A percentile compares a stretch with the other conserved stretches of the same genome.
These are phyloP conservation scores for Indri indri DNA, from an alignment of 2,113 vertebrate genomes.

Conservation along the genomic window DNA sequence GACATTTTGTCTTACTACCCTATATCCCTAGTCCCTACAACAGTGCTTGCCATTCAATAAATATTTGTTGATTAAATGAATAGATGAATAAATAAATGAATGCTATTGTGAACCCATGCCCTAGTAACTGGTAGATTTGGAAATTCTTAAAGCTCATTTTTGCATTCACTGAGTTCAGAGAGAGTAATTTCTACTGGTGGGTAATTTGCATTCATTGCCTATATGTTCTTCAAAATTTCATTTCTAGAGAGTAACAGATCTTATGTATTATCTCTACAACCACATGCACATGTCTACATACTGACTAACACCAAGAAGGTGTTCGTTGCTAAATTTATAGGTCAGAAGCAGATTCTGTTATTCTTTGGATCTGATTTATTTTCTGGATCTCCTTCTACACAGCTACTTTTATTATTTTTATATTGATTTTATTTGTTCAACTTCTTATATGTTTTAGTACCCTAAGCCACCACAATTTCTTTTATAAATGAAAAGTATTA, in stretches of 20 bases:
- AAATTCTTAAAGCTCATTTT: not conserved
- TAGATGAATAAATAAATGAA: not conserved
- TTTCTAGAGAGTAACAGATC: not conserved
- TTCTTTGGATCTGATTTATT: not conserved
- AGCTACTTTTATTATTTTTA: not conserved
- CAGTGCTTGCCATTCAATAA: not conserved
- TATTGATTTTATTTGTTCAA: not conserved
- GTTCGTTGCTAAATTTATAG: not conserved
- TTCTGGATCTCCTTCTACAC: not conserved
- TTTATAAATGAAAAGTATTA: not conserved
- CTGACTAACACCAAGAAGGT: not conserved
- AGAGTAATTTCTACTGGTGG: not conserved
- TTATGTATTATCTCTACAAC: not conserved
- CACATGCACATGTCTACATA: not conserved
- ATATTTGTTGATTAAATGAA: not conserved
- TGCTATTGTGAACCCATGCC: not conserved
- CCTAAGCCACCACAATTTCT: not conserved
- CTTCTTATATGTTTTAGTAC: not conserved
- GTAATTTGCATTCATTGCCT: not conserved
- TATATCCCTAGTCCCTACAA: not conserved
- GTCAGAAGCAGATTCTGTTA: not conserved
- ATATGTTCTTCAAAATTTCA: not conserved
- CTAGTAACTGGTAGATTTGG: not conserved
- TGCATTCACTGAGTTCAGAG: not conserved
- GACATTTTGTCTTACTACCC: not conserved